These are phyloP conservation scores for Engraulis encrasicolus DNA, from an alignment of 2,113 vertebrate species.

Conservation along the genomic window DNA sequence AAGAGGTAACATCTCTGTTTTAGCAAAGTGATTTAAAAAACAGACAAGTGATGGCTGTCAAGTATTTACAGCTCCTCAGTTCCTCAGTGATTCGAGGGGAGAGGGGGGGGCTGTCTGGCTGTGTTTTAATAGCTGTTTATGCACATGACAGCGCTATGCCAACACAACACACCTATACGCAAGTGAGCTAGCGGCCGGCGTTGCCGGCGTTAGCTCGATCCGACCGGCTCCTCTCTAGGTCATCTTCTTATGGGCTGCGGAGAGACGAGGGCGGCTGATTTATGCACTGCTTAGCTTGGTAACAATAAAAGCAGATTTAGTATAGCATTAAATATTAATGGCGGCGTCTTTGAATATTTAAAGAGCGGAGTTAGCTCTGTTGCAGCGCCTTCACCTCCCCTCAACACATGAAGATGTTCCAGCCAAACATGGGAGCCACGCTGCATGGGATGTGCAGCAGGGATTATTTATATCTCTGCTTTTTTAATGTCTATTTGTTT, in stretches of 20 bases:
- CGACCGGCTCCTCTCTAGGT: neutral
- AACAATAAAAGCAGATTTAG: slow-evolving; percentile 49
- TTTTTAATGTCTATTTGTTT: neutral
- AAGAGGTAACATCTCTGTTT: slow-evolving; percentile 5
- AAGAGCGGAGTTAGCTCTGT: slow-evolving; percentile 21
- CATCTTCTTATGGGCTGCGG: neutral
- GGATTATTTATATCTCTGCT: neutral
- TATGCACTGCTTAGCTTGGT: slow-evolving; percentile 41
- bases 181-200: neutral
- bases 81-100: no score
- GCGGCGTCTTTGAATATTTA: slow-evolving; percentile 48
- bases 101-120: neutral
- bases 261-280: slow-evolving; percentile 41
- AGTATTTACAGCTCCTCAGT: neutral
- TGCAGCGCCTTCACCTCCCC: neutral
- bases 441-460: neutral
- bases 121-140: slow-evolving; percentile 4
- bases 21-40: neutral
- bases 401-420: neutral
- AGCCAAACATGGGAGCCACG: neutral
- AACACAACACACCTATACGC: neutral
- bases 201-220: no score
- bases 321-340: slow-evolving; percentile 51
- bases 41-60: neutral
- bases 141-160: neutral